Evolutionary conservation across 2,797 vertebrate genomes (phyloP).

Genomic region (Adelosebastes latens): DNA sequence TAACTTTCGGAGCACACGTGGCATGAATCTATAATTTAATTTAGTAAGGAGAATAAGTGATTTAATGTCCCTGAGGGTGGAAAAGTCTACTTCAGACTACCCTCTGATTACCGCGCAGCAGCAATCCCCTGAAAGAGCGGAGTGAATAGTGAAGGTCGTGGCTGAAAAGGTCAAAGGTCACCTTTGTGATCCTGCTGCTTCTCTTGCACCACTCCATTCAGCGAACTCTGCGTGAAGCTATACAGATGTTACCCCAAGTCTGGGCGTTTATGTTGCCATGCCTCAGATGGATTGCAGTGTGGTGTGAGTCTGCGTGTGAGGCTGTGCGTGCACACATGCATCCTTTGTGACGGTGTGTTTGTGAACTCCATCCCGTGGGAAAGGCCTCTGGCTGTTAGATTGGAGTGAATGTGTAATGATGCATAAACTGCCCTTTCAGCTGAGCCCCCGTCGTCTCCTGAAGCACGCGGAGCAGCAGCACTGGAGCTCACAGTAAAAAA

Average conservation of each 20-base stretch:
- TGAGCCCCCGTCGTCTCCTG: slow-evolving; percentile 46
- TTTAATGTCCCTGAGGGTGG: background rate
- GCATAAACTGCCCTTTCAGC: slow-evolving; percentile 68
- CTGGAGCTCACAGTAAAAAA: background rate
- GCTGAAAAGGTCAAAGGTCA: slow-evolving; percentile 55
- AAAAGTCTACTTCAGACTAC: slow-evolving; percentile 8
- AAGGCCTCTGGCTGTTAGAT: slow-evolving; percentile 60
- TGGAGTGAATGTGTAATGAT: slow-evolving; percentile 64
- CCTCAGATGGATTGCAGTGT: slow-evolving; percentile 52
- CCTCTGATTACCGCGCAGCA: slow-evolving; percentile 24
- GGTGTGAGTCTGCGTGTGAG: slow-evolving; percentile 26
- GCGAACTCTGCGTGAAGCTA: slow-evolving; percentile 24
- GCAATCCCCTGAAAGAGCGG: slow-evolving; percentile 3
- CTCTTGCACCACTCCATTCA: slow-evolving; percentile 4
- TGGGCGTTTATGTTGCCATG: background rate
- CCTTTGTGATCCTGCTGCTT: slow-evolving; percentile 26
- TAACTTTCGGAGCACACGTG: background rate
- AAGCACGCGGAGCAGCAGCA: slow-evolving; percentile 12
- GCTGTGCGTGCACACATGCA: background rate
- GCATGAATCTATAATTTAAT: slow-evolving; percentile 8
- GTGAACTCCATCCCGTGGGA: slow-evolving; percentile 70
- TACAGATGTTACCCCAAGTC: slow-evolving; percentile 52
- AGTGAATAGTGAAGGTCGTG: slow-evolving; percentile 19
- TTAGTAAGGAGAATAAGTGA: background rate
- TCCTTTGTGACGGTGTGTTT: slow-evolving; percentile 15